These are phyloP conservation scores for Vireo altiloquus DNA, from an alignment of 2,113 vertebrate species.

Conservation along the genomic window DNA sequence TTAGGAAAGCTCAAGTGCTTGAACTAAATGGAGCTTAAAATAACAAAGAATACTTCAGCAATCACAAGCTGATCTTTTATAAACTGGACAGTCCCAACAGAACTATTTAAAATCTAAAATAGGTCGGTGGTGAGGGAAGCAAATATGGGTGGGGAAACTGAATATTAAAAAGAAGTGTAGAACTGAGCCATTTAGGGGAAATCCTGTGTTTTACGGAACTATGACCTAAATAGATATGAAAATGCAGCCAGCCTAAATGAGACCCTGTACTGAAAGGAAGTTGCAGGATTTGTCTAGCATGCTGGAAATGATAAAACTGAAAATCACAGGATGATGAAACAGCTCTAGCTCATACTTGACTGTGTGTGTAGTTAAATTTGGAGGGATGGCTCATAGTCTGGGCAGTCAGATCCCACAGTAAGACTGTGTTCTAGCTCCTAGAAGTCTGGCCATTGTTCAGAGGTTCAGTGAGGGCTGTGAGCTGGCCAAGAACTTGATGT, in stretches of 20 bases:
- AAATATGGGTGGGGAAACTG: not conserved
- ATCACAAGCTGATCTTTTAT: not conserved
- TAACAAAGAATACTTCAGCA: not conserved
- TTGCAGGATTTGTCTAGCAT: not conserved
- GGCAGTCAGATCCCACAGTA: conserved; percentile 42
- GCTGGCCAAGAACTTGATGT: conserved; percentile 1
- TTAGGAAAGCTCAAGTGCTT: not conserved
- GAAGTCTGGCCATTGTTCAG: conserved; percentile 54
- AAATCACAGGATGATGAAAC: conserved; percentile 34
- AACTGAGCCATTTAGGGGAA: not conserved
- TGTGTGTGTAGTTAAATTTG: conserved; percentile 54
- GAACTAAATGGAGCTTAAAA: not conserved
- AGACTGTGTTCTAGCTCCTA: conserved; percentile 45
- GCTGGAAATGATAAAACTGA: conserved; percentile 18
- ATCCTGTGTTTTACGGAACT: not conserved
- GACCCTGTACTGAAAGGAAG: conserved; percentile 5
- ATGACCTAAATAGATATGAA: not conserved
- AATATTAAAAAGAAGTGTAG: not conserved
- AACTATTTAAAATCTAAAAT: not conserved
- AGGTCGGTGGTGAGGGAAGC: not conserved
- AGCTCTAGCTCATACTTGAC: conserved; percentile 14
- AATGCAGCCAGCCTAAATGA: not conserved
- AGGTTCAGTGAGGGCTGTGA: not conserved
- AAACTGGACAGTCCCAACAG: not conserved
- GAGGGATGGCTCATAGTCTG: conserved; percentile 62